Evolutionary conservation across 1,140 invertebrate genomes (phyloP), one percentile per base, ranked within the genome.

Genomic region (Muscidifurax raptorellus): DNA sequence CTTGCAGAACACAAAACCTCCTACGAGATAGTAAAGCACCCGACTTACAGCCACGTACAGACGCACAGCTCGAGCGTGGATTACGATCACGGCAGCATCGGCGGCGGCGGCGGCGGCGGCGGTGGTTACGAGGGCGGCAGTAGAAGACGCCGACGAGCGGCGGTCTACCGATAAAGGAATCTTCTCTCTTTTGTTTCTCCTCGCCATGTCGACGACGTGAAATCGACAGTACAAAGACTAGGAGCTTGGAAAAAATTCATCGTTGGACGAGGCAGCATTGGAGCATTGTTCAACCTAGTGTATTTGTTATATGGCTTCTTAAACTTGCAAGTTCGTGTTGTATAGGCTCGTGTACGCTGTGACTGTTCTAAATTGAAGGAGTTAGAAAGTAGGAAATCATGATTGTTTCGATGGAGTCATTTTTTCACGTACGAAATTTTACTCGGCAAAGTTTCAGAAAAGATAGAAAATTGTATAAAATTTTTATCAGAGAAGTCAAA

Each of bases 1-100:
- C 27, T 77, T 90, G 7, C 81, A 93, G 92, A 91, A 67, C 87
- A 89, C 52, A 97, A 96, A 90, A 97, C 96, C 3, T 97, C 96
- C 18, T 96, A 97, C 88, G 96, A 97, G 92, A 97, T 97, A 89
- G 95, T 97, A 25, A 97, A 97, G 90, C 96, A 97, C 92, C 96
- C 96, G n/a, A 95, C 97, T 87, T 95, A 96, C 78, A 96, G 95
- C 64, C 95, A 96, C 90, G 94, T 94, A 87, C 96, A 97, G 86
- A 95, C 96, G 6, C 96, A 97, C 88, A 96, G 96, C 1, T 95
- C 95, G 18, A 96, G 96, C 90, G 95, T 96, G 85, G 96, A 96
- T 67, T 95, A 94, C 77, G 95, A 94, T 86, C 94, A 95, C 86
- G 94, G 94, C 40, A 94, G 95, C 87, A 95, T 95, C 89, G 95